Evolutionary conservation across 2,888 invertebrate species (phyloP).

Genomic region (Monochamus alternatus): DNA sequence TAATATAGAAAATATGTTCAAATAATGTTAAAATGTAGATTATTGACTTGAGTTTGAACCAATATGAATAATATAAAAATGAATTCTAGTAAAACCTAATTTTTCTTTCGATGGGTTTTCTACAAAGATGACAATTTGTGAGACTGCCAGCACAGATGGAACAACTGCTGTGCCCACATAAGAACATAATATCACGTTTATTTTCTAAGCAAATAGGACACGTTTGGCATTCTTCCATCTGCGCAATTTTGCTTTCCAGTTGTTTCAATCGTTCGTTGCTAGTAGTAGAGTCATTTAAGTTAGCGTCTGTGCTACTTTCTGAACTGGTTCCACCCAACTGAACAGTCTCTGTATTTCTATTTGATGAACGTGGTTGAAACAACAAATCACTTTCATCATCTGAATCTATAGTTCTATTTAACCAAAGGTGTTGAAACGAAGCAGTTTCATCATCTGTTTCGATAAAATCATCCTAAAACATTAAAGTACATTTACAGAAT

Average conservation of each 20-base stretch:
- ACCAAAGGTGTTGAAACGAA: no score
- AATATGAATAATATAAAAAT: no score
- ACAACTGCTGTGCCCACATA: not conserved
- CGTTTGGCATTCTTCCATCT: not conserved
- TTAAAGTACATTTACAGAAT: no score
- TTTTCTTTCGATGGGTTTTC: not conserved
- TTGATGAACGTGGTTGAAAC: not conserved
- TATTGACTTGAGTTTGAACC: no score
- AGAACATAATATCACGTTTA: not conserved
- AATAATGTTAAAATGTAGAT: no score
- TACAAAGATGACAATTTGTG: not conserved
- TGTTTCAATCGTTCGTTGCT: not conserved
- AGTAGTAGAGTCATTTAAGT: not conserved
- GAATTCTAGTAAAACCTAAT: not conserved
- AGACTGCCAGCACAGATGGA: not conserved
- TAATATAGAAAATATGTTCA: no score
- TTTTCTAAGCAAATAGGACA: not conserved
- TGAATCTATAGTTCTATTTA: no score
- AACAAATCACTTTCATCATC: no score
- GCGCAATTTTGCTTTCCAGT: not conserved
- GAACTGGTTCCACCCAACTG: not conserved
- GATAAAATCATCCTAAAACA: no score
- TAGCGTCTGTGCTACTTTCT: not conserved
- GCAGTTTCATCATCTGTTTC: no score
- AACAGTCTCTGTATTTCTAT: not conserved